Evolutionary conservation across 2,888 invertebrate genomes (phyloP).

Genomic region (Campoplex capitator): DNA sequence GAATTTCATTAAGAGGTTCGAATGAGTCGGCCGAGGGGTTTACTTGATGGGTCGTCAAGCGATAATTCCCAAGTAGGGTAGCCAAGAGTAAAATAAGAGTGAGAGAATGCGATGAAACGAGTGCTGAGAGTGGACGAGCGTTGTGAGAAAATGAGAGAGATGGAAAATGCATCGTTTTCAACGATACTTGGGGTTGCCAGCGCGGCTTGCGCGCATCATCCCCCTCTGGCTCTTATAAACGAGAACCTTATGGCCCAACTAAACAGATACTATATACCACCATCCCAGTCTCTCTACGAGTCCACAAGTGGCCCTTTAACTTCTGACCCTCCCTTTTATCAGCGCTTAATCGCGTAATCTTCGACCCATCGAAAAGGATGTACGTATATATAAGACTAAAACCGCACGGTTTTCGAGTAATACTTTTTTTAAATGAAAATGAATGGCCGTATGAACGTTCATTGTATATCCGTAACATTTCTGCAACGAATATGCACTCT

Average conservation of each 20-base stretch:
- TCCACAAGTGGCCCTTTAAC: conserved; percentile 85
- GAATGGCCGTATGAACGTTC: neutral
- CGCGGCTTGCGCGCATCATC: conserved; percentile 73
- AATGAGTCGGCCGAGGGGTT: conserved; percentile 84
- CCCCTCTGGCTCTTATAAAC: conserved; percentile 80
- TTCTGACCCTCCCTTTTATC: conserved; percentile 83
- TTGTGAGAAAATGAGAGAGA: conserved; percentile 70
- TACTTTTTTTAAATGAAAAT: conserved; percentile 20
- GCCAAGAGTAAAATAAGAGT: conserved; percentile 52
- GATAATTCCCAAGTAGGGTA: conserved; percentile 83
- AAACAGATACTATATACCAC: conserved; percentile 82
- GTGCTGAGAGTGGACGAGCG: conserved; percentile 49
- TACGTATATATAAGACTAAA: conserved; percentile 30
- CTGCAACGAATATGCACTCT: neutral
- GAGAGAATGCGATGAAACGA: conserved; percentile 49
- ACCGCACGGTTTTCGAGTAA: conserved; percentile 27
- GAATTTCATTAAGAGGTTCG: conserved; percentile 85
- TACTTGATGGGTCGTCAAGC: conserved; percentile 85
- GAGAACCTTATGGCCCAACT: conserved; percentile 84
- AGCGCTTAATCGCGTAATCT: conserved; percentile 83
- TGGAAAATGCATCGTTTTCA: conserved; percentile 70
- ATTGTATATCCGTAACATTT: neutral
- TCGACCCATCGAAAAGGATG: conserved; percentile 62
- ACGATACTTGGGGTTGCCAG: conserved; percentile 75
- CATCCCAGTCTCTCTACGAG: conserved; percentile 73